Base-by-base conservation (phyloP, 2,113 vertebrate genomes). In the Pterocles orientalis region DNA sequence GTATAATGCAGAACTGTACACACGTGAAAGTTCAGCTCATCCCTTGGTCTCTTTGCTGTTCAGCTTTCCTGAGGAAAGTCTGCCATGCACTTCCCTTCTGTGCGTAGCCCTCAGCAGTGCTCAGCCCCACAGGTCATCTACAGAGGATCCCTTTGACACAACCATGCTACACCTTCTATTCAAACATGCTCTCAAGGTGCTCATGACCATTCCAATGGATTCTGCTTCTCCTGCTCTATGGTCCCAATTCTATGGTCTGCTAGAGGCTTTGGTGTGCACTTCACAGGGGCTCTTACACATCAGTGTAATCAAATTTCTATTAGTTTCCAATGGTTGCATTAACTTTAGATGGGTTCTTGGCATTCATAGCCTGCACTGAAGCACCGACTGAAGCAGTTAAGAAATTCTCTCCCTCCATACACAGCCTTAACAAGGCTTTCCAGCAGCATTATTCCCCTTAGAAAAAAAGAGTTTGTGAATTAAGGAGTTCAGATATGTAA, bases 401-500 rank as follows among this genome's bases (percentile, higher is more conserved):
- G 41, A 88, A 89, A 64, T 84, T 62, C n/a, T 83, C 25, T 95
- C 26, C 21, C 34, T 91, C 36, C 25, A 26, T 56, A 64, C 5
- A 6, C 14, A 4, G 18, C 57, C 54, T 68, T 94, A 86, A 91
- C 1, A 6, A 94, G 34, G 62, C 50, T 92, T 94, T 90, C 86
- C 58, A 77, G 75, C 91, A 88, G n/a, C 41, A 36, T 68, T 80
- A 73, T 70, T 86, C 57, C 47, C 23, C 45, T 58, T 50, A 56
- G 61, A 73, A 87, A 84, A 45, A 65, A 83, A 53, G 28, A 73
- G 31, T 82, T 61, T 75, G 51, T 70, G 90, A 91, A 70, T 92
- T 93, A 90, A 92, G 45, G 54, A 72, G 28, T 84, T 94, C 65
- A 91, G 78, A 68, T 75, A 34, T 68, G 57, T 66, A 94, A 86